Conservation (phyloP, 2,113 vertebrate species). For the Corvus cornix region DNA sequence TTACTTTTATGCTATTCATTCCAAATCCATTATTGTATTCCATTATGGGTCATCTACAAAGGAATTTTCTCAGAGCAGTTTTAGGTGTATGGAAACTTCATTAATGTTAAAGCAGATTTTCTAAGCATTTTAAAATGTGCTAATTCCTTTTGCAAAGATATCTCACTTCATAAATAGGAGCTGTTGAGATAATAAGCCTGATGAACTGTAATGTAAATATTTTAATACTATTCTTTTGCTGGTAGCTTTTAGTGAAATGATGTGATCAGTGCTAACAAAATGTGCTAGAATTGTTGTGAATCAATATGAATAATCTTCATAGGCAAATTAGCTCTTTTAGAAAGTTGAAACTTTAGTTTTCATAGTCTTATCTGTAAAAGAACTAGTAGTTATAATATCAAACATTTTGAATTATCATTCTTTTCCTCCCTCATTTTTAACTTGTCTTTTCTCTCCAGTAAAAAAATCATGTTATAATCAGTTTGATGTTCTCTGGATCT, state of each 20-base stretch:
- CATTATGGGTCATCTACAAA: background rate
- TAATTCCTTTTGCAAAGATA: background rate
- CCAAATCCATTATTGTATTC: background rate
- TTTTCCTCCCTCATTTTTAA: background rate
- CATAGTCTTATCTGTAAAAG: background rate
- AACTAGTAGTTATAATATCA: background rate
- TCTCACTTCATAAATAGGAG: background rate
- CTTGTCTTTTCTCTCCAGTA: background rate
- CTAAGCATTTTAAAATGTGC: background rate
- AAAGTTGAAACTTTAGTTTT: background rate
- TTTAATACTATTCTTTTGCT: background rate
- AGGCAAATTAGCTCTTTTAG: background rate
- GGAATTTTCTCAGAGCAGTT: background rate
- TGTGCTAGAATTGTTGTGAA: background rate
- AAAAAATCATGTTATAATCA: background rate
- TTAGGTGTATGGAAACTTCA: background rate
- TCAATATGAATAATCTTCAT: conserved; percentile 12
- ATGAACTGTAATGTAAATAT: conserved; percentile 39
- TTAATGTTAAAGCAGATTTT: background rate
- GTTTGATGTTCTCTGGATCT: background rate
- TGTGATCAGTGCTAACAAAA: background rate
- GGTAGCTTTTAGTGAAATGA: background rate
- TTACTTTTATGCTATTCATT: background rate
- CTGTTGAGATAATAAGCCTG: background rate
- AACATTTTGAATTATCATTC: background rate